Evolutionary conservation across 2,888 invertebrate genomes (phyloP), one percentile per base, ranked within the genome.

Genomic region (Cheilosia impressa): DNA sequence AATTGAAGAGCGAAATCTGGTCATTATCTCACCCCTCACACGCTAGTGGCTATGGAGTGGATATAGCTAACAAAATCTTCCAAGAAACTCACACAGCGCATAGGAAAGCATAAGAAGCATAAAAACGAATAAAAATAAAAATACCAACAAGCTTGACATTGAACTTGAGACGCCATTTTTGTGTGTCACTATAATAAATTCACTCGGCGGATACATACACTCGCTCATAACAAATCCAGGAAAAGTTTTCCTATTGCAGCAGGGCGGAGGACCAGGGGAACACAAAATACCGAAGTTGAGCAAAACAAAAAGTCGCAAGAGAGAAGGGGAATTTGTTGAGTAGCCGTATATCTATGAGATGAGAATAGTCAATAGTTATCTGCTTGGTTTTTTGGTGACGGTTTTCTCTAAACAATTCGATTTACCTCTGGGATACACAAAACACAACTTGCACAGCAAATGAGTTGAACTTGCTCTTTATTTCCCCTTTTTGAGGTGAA

Each of bases 81-180:
- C 45, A 80, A 85, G 84, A 85, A 85, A 80, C 50, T 65, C 62
- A 43, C 60, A 71, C 65, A 41, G 47, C 65, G 31, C 69, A 53
- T 65, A 79, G 62, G 47, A 53, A 69, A 80, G 76, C 80, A 85
- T 71, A 78, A 71, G 50, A 38, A 80, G 45, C 31, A 72, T 66
- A 71, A 41, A 53, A 62, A 66, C 6, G n/a, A 60, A 73, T 53
- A 71, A 50, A 27, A 53, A 75, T 19, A 72, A 84, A 85, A 71
- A 76, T 45, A 85, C 84, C 80, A 87, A 82, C 87, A 82, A 73
- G 73, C 87, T 87, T 87, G 87, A 87, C 87, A 87, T 87, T 87
- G 87, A 87, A 87, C 87, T 87, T 87, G 87, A 87, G 87, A 87
- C 87, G 80, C 85, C 85, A 85, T 85, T 81, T 85, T 85, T 85